These are phyloP conservation scores for Acrobasis consociella DNA, from an alignment of 2,888 invertebrate species.

Conservation along the genomic window DNA sequence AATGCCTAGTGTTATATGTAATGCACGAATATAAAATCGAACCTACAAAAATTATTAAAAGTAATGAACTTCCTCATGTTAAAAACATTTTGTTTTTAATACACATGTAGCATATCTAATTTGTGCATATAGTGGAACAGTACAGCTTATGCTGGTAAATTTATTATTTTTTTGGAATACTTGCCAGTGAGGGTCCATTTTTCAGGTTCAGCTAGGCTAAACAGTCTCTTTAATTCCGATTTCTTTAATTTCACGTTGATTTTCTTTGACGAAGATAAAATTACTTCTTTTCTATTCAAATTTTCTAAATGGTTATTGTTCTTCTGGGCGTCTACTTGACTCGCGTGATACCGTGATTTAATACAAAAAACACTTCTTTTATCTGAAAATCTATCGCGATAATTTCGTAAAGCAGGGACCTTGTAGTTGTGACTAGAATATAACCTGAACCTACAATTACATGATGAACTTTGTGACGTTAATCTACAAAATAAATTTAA, in stretches of 20 bases:
- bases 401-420: conserved; percentile 56
- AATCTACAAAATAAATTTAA: conserved; percentile 54
- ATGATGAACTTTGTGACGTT: conserved; percentile 50
- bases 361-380: conserved; percentile 53
- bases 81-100: too few species aligned
- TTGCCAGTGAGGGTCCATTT: conserved; percentile 84
- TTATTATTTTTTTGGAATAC: conserved; percentile 16
- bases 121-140: too few species aligned
- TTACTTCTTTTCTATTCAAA: conserved; percentile 49
- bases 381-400: conserved; percentile 59
- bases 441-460: conserved; percentile 69
- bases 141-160: too few species aligned
- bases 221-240: conserved; percentile 80
- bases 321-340: conserved; percentile 66
- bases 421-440: conserved; percentile 54
- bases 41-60: too few species aligned
- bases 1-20: too few species aligned
- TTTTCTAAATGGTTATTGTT: conserved; percentile 54
- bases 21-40: too few species aligned
- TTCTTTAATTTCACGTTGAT: conserved; percentile 76
- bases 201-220: conserved; percentile 84
- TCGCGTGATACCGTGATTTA: conserved; percentile 61
- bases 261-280: conserved; percentile 57
- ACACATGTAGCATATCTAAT: too few species aligned
- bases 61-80: too few species aligned